Percentiles rank a stretch among this genome's conserved stretches.
phyloP scores from a whole-genome alignment of 92 coral and sea anemone genomes.

The Epizoanthus rinbou region DNA sequence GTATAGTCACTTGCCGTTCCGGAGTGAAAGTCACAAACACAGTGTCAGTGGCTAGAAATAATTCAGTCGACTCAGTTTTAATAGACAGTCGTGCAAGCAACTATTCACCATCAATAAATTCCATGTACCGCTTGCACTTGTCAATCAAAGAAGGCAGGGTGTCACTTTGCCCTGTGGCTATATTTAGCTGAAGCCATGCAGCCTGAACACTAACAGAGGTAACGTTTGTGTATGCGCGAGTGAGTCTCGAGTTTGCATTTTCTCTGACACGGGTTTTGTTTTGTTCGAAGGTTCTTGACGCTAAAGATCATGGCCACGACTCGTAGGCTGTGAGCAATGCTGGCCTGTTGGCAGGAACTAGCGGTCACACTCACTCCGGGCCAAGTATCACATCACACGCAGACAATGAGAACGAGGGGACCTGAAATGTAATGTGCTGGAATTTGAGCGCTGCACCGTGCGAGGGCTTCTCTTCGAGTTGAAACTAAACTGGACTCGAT shows the following conservation, averaged over 20 bases:
- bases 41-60: too few relatives aligned
- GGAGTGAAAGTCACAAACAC: background rate
- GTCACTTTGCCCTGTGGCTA: conserved; percentile 63
- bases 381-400: conserved; percentile 19
- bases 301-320: conserved; percentile 29
- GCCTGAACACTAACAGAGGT: conserved; percentile 47
- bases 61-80: too few relatives aligned
- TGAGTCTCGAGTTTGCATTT: conserved; percentile 54
- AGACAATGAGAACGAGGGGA: conserved; percentile 32
- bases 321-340: conserved; percentile 36
- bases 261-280: conserved; percentile 57
- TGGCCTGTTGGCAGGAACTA: conserved; percentile 30
- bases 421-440: conserved; percentile 64
- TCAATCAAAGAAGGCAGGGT: conserved; percentile 68
- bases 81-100: background rate
- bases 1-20: background rate
- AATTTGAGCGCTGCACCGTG: conserved; percentile 62
- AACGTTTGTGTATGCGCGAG: conserved; percentile 68
- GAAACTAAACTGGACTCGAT: conserved; percentile 53
- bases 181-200: conserved; percentile 58
- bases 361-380: background rate
- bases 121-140: conserved; percentile 43
- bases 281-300: conserved; percentile 72
- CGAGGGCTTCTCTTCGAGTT: conserved; percentile 57
- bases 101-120: conserved; percentile 44